Evolutionary conservation across 2,113 vertebrate genomes (phyloP).

Genomic region (Oceanodroma tethys): DNA sequence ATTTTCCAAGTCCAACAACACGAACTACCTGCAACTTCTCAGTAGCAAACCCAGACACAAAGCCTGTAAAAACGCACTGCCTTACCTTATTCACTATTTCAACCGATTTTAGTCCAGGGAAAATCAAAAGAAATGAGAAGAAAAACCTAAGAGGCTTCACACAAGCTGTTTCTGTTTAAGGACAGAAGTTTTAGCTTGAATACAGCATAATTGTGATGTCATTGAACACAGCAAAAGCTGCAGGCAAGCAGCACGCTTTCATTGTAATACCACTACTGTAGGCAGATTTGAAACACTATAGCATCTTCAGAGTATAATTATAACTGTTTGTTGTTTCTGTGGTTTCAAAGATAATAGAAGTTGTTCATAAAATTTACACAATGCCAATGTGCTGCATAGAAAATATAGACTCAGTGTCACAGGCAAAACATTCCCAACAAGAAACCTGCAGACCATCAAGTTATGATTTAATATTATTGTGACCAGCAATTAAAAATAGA

Average conservation of each 20-base stretch:
- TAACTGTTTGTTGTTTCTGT: constrained; percentile 67
- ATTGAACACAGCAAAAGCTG: constrained; percentile 62
- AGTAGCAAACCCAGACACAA: constrained; percentile 38
- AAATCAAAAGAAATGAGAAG: constrained; percentile 7
- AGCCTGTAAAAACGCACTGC: constrained; percentile 3
- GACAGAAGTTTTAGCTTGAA: constrained; percentile 69
- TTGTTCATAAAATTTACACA: constrained; percentile 61
- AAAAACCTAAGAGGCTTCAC: constrained; percentile 33
- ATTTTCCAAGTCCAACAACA: constrained; percentile 37
- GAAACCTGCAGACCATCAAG: constrained; percentile 35
- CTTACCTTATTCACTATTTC: neutral
- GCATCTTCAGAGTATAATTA: constrained; percentile 72
- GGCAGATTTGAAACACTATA: constrained; percentile 67
- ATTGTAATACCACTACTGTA: constrained; percentile 57
- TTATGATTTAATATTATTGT: neutral
- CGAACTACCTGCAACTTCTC: neutral
- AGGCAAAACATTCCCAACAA: constrained; percentile 33
- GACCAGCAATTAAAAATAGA: constrained; percentile 36
- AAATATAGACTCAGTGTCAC: constrained; percentile 42
- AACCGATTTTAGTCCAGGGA: constrained; percentile 53
- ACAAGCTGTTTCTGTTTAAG: constrained; percentile 73
- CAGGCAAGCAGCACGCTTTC: constrained; percentile 47
- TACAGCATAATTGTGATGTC: constrained; percentile 71
- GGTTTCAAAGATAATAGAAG: constrained; percentile 72
- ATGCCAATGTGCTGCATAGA: constrained; percentile 3